Evolutionary conservation across 2,888 invertebrate species (phyloP), one percentile per base, ranked within the genome.

Genomic region (Ormia ochracea): DNA sequence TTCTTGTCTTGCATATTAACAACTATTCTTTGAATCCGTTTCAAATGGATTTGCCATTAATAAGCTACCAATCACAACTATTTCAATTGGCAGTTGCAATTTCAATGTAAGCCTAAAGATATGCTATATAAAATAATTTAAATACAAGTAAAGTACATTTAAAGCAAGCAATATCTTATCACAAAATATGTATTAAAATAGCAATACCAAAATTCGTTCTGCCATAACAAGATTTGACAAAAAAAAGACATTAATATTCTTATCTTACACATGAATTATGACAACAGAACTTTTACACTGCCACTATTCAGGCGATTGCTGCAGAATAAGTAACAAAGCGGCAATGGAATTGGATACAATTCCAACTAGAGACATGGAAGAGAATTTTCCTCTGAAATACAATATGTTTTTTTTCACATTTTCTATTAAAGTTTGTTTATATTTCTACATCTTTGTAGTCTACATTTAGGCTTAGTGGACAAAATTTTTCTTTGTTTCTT

Each of bases 191-290:
- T 10, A 2, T 1, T 12, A 43, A 12, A 31, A 54, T 19, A 43
- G 14, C 1, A 28, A n/a, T n/a, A 26, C n/a, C 10, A 21, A 43
- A 38, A 43, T 41, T 54, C 1, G 14, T 45, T 26, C 36, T 74
- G 31, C 59, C 50, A 75, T 36, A 75, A 63, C 73, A 45, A 66
- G 31, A 33, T 65, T 50, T 66, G 38, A 48, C 58, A 75, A 68
- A 61, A n/a, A n/a, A 54, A 36, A 68, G 54, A 45, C 75, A 68
- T 14, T 59, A 59, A 50, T 52, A 74, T 45, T 74, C 36, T 58
- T 66, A 66, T 74, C 58, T 66, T 31, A 4, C 0, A 43, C 10
- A 17, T 3, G 61, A 72, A 61, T 31, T 50, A 50, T 48, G 21
- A 17, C 50, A 59, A 21, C 21, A 41, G 43, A 61, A 61, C 41